These are phyloP conservation scores for Notospermus geniculatus DNA, from an alignment of 1,140 invertebrate genomes.

Conservation along the genomic window DNA sequence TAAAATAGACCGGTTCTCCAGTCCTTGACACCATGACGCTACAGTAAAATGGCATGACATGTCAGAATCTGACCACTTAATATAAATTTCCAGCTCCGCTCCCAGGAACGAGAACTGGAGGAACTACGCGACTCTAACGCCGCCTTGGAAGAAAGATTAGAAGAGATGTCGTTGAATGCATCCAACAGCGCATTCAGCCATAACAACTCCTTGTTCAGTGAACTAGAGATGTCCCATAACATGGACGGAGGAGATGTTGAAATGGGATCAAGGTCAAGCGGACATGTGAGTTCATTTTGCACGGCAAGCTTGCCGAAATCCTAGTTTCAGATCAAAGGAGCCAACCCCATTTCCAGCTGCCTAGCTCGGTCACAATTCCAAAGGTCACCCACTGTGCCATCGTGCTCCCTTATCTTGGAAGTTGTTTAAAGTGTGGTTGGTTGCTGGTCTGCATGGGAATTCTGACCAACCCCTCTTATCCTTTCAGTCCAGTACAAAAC, in stretches of 20 bases:
- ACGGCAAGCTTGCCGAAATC: not conserved
- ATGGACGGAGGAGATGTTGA: too few relatives aligned
- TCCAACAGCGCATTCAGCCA: conserved; percentile 7
- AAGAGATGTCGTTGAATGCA: conserved; percentile 40
- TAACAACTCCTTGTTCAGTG: conserved; percentile 21
- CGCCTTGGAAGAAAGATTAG: conserved; percentile 55
- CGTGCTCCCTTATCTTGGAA: not conserved
- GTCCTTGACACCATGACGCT: too few relatives aligned
- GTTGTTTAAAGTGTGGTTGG: not conserved
- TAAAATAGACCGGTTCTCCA: too few relatives aligned
- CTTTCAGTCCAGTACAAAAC: not conserved
- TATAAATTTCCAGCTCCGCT: conserved; percentile 57
- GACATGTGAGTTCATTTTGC: not conserved
- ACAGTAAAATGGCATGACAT: too few relatives aligned
- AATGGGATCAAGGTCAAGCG: not conserved
- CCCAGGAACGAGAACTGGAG: conserved; percentile 61
- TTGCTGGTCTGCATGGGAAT: too few relatives aligned
- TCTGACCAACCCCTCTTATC: too few relatives aligned
- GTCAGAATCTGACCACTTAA: too few relatives aligned
- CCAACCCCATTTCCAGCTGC: not conserved
- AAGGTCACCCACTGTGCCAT: not conserved
- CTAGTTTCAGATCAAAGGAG: not conserved
- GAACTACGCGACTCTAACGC: conserved; percentile 63
- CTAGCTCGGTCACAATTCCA: not conserved
- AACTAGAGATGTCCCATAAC: conserved; percentile 13